These are phyloP conservation scores for Protomyctophum bolini DNA, from an alignment of 2,113 vertebrate genomes.

Conservation along the genomic window DNA sequence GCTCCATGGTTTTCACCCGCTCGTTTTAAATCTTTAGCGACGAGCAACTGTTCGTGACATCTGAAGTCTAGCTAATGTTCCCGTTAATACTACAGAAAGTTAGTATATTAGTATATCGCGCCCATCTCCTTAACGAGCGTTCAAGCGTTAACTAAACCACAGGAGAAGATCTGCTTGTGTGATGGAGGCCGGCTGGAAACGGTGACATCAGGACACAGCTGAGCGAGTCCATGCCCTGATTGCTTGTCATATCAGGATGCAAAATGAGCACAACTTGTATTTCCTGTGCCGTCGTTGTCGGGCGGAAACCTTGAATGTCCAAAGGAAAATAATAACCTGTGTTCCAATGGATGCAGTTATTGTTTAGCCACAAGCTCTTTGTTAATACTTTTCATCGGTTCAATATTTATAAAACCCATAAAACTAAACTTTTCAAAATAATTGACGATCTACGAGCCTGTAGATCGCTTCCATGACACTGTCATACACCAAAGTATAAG, in stretches of 20 bases:
- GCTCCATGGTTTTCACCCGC: not conserved
- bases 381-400: too few species aligned
- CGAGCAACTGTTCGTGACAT: conserved; percentile 6
- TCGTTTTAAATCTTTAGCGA: not conserved
- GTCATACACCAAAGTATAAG: too few species aligned
- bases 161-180: conserved; percentile 13
- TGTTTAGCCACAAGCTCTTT: too few species aligned
- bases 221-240: conserved; percentile 11
- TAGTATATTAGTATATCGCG: conserved; percentile 1
- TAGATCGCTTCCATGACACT: too few species aligned
- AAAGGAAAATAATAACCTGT: too few species aligned
- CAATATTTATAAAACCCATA: too few species aligned
- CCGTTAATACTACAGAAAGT: not conserved
- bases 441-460: too few species aligned
- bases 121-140: conserved; percentile 1
- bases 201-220: conserved; percentile 1
- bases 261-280: conserved; percentile 7
- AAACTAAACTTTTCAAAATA: too few species aligned
- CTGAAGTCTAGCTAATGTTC: conserved; percentile 17
- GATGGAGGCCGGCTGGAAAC: conserved; percentile 22
- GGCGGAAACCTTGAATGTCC: too few species aligned
- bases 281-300: too few species aligned
- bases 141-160: not conserved
- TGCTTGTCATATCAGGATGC: not conserved
- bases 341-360: too few species aligned